Conservation (phyloP, 2,797 vertebrate genomes). For the Clarias fuscus region DNA sequence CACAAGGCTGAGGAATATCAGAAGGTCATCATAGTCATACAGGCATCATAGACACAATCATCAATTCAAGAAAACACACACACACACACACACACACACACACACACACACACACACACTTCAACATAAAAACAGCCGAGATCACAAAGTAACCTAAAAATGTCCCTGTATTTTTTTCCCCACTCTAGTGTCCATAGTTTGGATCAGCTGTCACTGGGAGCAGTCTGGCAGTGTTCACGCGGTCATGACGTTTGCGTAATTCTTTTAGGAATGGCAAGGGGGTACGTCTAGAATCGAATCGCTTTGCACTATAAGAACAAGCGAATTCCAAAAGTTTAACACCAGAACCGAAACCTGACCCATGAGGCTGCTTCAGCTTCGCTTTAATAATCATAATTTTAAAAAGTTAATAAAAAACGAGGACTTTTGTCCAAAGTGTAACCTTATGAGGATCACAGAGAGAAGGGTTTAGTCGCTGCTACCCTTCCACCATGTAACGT, state of each 20-base stretch:
- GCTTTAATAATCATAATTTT: background rate
- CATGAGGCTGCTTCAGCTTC: conserved; percentile 43
- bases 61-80: background rate
- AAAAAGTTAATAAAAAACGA: background rate
- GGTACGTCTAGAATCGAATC: conserved; percentile 56
- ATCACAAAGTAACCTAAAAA: conserved; percentile 41
- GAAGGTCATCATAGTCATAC: conserved; percentile 57
- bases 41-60: conserved; percentile 42
- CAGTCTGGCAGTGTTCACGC: conserved; percentile 67
- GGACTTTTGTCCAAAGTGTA: background rate
- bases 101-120: conserved; percentile 9
- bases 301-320: conserved; percentile 60
- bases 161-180: conserved; percentile 54
- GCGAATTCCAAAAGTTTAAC: conserved; percentile 61
- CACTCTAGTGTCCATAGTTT: conserved; percentile 55
- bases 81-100: conserved; percentile 4
- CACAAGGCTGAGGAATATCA: conserved; percentile 66
- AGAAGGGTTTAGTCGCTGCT: conserved; percentile 17
- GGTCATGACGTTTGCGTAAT: conserved; percentile 67
- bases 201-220: conserved; percentile 62
- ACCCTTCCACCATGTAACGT: conserved; percentile 5
- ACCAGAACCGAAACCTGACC: background rate
- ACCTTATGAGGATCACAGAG: conserved; percentile 8
- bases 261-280: conserved; percentile 61
- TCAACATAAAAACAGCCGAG: background rate